Percentiles rank a stretch among this genome's conserved stretches.
Evolutionary conservation across 2,888 invertebrate species (phyloP).

Genomic region (Chrysolina haemoptera): DNA sequence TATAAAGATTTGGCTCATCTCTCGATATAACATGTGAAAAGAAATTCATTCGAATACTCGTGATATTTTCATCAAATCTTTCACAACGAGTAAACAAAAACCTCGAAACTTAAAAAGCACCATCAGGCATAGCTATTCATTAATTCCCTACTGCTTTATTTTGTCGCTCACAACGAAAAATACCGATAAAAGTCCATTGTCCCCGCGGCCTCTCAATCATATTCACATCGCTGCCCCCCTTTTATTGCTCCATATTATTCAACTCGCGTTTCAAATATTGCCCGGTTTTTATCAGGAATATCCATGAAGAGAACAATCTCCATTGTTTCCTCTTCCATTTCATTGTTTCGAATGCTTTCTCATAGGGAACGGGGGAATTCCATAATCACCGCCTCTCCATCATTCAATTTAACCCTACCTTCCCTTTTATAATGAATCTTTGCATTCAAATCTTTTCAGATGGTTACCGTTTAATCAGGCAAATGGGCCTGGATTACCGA

Average conservation of each 20-base stretch:
- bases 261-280: conserved; percentile 1
- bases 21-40: no score
- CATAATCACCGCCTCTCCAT: conserved; percentile 1
- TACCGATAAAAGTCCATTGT: neutral
- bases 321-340: conserved; percentile 10
- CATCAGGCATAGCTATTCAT: neutral
- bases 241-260: neutral
- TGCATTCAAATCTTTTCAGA: conserved; percentile 41
- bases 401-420: conserved; percentile 19
- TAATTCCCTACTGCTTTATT: neutral
- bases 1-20: no score
- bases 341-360: conserved; percentile 2
- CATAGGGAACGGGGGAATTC: neutral
- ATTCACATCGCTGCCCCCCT: neutral
- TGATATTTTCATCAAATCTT: no score
- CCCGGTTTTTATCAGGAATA: neutral
- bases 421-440: conserved; percentile 24
- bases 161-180: neutral
- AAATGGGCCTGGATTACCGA: conserved; percentile 43
- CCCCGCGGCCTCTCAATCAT: neutral
- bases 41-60: no score
- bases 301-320: conserved; percentile 10
- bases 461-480: conserved; percentile 45
- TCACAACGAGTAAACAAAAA: no score
- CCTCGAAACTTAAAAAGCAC: no score